Evolutionary conservation across 2,888 invertebrate species (phyloP), one percentile per base, ranked within the genome.

Genomic region (Ormyrus pomaceus): DNA sequence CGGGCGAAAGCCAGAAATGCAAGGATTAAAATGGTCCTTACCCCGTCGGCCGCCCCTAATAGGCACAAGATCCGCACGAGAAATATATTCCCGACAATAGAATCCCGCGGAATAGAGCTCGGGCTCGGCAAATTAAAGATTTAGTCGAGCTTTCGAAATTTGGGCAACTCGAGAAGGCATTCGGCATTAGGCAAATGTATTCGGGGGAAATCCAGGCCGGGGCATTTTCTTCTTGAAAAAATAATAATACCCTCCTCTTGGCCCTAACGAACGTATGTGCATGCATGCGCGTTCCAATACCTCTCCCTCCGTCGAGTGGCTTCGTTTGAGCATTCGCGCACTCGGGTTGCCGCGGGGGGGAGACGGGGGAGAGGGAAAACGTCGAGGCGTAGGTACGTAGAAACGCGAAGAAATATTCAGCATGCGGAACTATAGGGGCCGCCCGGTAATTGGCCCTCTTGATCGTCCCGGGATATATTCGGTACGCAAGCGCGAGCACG

Each of bases 371-470:
- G 72, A 68, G 64, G 74, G 82, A 84, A 82, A 83, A 84, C 84
- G 77, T 34, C 34, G 34, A 34, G 34, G 34, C 46, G 80, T 81
- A 71, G 72, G 77, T 82, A 51, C 56, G 46, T n/a, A 13, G 4
- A 58, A 5, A 51, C 58, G 58, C 56, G 65, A 77, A 71, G 76
- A 74, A 77, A 81, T 61, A 77, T 61, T 53, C 70, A 53, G 6
- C 46, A 68, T 58, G 66, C 19, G 69, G 77, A 81, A 85, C 82
- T 82, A 78, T 80, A 81, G 81, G 82, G 83, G 66, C 78, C 80
- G 83, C 78, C 78, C 82, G 86, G 87, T 90, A 90, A 90, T 90
- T 90, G 90, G 90, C 87, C 87, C 89, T 89, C 90, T 90, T 88
- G 90, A 90, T 90, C 89, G 88, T 58, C 81, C 80, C 77, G 77